These are phyloP conservation scores for Stegostoma tigrinum DNA, from an alignment of 2,113 vertebrate genomes.

Conservation along the genomic window DNA sequence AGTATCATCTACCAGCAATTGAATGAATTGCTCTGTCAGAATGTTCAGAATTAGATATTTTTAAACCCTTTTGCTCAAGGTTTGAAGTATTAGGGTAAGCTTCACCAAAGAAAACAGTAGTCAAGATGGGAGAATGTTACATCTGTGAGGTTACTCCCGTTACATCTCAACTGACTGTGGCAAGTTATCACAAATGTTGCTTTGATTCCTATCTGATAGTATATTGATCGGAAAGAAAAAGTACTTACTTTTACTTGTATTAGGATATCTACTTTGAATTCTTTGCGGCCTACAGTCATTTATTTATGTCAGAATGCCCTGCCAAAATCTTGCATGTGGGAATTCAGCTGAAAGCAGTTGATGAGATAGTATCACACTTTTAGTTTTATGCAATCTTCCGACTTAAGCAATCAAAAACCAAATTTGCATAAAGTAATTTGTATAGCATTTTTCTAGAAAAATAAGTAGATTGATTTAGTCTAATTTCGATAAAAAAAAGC, in stretches of 20 bases:
- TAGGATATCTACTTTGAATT: constrained; percentile 30
- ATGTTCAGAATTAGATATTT: neutral
- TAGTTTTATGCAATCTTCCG: constrained; percentile 6
- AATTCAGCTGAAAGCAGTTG: neutral
- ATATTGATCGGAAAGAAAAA: constrained; percentile 31
- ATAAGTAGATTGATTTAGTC: constrained; percentile 1
- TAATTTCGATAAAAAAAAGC: constrained; percentile 10
- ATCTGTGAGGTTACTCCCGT: neutral
- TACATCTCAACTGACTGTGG: constrained; percentile 22
- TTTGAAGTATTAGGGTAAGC: neutral
- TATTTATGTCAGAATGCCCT: constrained; percentile 4
- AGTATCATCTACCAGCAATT: neutral
- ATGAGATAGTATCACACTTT: neutral
- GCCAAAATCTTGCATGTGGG: neutral
- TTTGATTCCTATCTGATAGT: constrained; percentile 20
- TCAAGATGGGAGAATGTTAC: neutral
- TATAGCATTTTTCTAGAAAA: neutral
- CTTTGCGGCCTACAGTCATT: constrained; percentile 23
- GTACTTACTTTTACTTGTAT: neutral
- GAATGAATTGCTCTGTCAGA: neutral
- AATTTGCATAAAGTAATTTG: constrained; percentile 29
- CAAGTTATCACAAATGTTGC: constrained; percentile 29
- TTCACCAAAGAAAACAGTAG: neutral
- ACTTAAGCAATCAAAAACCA: constrained; percentile 3
- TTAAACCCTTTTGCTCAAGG: neutral